A percentile compares a stretch with the other conserved stretches of the same genome.
These are phyloP conservation scores for Lomographa bimaculata DNA, from an alignment of 2,888 invertebrate species.

Conservation along the genomic window DNA sequence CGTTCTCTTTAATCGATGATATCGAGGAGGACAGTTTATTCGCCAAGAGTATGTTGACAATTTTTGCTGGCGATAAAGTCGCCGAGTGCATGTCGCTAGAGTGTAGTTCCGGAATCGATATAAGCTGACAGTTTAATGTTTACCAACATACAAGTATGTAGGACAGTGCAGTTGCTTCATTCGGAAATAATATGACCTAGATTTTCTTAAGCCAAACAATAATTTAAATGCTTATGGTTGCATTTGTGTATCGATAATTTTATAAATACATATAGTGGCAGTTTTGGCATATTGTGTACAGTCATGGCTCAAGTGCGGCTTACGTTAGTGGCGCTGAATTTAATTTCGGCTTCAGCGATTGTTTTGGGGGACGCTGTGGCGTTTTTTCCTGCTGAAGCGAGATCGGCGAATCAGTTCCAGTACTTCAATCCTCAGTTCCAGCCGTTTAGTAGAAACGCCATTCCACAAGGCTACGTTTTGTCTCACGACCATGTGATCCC, in stretches of 20 bases:
- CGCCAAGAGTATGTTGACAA: constrained; percentile 66
- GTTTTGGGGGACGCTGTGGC: constrained; percentile 47
- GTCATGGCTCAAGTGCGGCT: constrained; percentile 47
- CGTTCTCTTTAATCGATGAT: constrained; percentile 70
- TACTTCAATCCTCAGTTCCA: constrained; percentile 27
- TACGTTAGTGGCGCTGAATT: constrained; percentile 39
- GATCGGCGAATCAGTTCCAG: constrained; percentile 39
- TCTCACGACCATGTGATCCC: constrained; percentile 19
- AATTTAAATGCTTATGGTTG: constrained; percentile 50
- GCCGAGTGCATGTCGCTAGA: constrained; percentile 76
- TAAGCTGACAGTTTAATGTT: constrained; percentile 69
- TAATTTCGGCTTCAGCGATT: constrained; percentile 35
- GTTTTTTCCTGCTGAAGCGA: constrained; percentile 50
- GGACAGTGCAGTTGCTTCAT: constrained; percentile 47
- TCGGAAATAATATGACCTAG: constrained; percentile 45
- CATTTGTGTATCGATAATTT: constrained; percentile 42
- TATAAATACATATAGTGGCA: constrained; percentile 34
- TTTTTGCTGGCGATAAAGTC: constrained; percentile 72
- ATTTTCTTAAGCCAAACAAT: constrained; percentile 39
- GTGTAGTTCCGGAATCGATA: constrained; percentile 72
- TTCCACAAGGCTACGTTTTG: constrained; percentile 21
- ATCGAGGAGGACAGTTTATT: constrained; percentile 65
- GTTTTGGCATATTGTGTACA: constrained; percentile 31
- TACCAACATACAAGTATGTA: constrained; percentile 53
- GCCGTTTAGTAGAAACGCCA: constrained; percentile 19